Percentiles rank a stretch among this genome's conserved stretches.
These are phyloP conservation scores for Andrena hattorfiana DNA, from an alignment of 2,888 invertebrate species.

Conservation along the genomic window DNA sequence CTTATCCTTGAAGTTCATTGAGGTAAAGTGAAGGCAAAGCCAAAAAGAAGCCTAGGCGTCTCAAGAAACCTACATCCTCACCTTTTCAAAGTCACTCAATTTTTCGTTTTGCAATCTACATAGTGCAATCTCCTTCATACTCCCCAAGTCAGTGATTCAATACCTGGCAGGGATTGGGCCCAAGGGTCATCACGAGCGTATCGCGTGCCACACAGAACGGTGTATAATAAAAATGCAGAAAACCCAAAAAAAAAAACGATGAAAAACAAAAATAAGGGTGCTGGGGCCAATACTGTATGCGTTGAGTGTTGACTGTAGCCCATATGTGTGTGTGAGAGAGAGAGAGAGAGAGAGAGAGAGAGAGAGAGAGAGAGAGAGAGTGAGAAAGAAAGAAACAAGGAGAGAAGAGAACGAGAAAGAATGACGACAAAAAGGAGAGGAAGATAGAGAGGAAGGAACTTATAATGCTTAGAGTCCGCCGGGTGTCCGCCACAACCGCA, in stretches of 20 bases:
- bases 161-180: neutral
- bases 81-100: no score
- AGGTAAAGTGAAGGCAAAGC: no score
- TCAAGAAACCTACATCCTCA: no score
- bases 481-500: constrained; percentile 68
- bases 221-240: neutral
- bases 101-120: no score
- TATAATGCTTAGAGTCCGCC: constrained; percentile 60
- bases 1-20: no score
- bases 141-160: neutral
- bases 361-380: constrained; percentile 5
- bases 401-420: constrained; percentile 11
- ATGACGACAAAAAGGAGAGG: constrained; percentile 3
- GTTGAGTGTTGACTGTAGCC: constrained; percentile 72
- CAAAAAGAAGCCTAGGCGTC: no score
- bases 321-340: constrained; percentile 32
- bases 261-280: constrained; percentile 74
- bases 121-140: no score
- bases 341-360: constrained; percentile 7
- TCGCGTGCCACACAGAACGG: neutral
- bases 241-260: constrained; percentile 33
- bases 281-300: constrained; percentile 81
- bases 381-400: constrained; percentile 7
- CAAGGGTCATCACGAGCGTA: neutral
- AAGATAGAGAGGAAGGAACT: constrained; percentile 31